A percentile compares a stretch with the other conserved stretches of the same genome.
Evolutionary conservation across 2,888 invertebrate species (phyloP).

Genomic region (Chymomyza caudatula): DNA sequence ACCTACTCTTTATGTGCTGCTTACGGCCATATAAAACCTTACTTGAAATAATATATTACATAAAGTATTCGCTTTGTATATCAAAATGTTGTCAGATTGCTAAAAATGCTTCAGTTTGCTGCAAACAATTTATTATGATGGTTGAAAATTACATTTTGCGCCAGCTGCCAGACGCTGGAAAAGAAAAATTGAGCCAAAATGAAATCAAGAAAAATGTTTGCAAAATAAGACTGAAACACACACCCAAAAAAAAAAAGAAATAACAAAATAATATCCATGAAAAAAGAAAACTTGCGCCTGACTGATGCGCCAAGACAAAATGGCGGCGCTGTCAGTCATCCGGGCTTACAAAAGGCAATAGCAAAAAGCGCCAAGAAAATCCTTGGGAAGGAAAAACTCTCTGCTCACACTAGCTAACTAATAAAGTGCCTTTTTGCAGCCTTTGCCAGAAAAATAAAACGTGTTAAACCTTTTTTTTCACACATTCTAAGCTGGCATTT

Average conservation of each 20-base stretch:
- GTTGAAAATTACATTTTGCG: conserved; percentile 9
- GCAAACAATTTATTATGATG: conserved; percentile 1
- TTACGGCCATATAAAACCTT: conserved; percentile 14
- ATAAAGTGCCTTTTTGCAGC: neutral
- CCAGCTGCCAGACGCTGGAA: conserved; percentile 33
- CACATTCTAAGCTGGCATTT: neutral
- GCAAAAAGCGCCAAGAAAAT: neutral
- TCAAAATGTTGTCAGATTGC: no score
- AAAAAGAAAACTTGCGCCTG: neutral
- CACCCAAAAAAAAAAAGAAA: conserved; percentile 25
- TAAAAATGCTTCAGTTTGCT: conserved; percentile 1
- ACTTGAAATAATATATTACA: no score
- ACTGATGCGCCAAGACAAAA: conserved; percentile 43
- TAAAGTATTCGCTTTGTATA: neutral
- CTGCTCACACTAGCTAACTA: neutral
- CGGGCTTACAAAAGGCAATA: neutral
- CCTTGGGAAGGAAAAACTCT: neutral
- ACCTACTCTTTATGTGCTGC: conserved; percentile 30
- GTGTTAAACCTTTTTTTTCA: neutral
- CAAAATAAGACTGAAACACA: no score
- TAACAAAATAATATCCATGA: conserved; percentile 18
- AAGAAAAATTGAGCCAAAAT: neutral
- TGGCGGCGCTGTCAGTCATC: conserved; percentile 48
- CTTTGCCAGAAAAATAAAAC: neutral
- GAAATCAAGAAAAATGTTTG: no score